Base-by-base conservation (phyloP, 64 coral and sea anemone species). In the Pachyseris speciosa region DNA sequence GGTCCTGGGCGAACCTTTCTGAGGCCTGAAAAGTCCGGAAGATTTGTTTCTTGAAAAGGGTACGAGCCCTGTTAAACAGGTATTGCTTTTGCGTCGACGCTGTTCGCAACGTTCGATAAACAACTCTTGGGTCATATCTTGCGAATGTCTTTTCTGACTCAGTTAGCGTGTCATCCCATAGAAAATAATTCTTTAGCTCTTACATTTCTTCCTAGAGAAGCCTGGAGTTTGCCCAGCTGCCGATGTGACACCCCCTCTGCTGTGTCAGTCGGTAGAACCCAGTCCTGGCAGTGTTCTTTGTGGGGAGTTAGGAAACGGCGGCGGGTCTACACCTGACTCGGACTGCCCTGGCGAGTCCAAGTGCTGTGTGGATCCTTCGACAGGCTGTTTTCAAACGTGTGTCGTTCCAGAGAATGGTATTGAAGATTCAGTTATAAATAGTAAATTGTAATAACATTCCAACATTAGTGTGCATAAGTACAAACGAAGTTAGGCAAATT, bases 311-410 rank as follows among this genome's bases (percentile, higher is more conserved):
- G 69, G 36, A 30, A 73, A 59, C 1, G 74, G 31, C 25, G 3
- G 24, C 16, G 78, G 66, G 0, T 29, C n/a, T 0, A 17, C 32
- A 34, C 10, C 38, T 28, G 89, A 92, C 37, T 84, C 78, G 66
- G 67, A 72, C 27, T 92, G 89, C 31, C 79, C 89, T 32, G 89
- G 89, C 0, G 89, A 92, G 37, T 40, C 50, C 2, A 92, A 84
- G 25, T 92, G 89, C 70, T 92, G 89, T 47, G 2, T 71, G 37
- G 77, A 84, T 65, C 43, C 80, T 15, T 1, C 16, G 9, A 42
- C 80, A 9, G 78, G 78, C 7, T 92, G 89, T 65, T 51, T 50
- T 72, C 57, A 80, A 30, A 41, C 48, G 22, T 92, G 89, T 49
- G 45, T 37, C 7, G 47, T 84, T 7, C 89, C 89, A 36, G n/a